A percentile compares a stretch with the other conserved stretches of the same genome.
Evolutionary conservation across 2,797 vertebrate genomes (phyloP).

Genomic region (Okamejei kenojei): DNA sequence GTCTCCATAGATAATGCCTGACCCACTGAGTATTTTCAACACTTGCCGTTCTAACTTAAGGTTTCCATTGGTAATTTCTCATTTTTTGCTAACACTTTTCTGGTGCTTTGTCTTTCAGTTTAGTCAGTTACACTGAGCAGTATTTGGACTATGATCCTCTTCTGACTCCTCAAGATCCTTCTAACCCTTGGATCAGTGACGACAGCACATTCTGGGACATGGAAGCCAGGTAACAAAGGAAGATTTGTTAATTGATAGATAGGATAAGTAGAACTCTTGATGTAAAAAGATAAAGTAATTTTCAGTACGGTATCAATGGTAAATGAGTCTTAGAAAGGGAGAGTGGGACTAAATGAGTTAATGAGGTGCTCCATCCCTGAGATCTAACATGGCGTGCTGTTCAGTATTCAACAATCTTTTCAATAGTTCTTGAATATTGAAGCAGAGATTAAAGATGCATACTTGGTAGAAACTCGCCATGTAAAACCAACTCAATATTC

Average conservation of each 20-base stretch:
- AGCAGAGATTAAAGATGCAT: not conserved
- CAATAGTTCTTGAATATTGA: not conserved
- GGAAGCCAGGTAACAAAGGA: conserved; percentile 72
- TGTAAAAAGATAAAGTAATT: not conserved
- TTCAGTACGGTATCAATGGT: conserved; percentile 32
- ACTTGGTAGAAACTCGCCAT: not conserved
- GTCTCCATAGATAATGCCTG: not conserved
- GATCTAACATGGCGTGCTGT: not conserved
- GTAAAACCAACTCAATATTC: not conserved
- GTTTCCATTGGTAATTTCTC: not conserved
- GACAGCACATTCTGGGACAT: conserved; percentile 80
- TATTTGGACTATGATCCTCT: conserved; percentile 87
- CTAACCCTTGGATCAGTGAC: conserved; percentile 88
- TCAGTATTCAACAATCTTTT: not conserved
- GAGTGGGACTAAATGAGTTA: conserved; percentile 34
- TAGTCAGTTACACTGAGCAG: conserved; percentile 86
- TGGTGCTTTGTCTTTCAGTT: conserved; percentile 55
- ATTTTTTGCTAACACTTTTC: not conserved
- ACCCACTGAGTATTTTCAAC: not conserved
- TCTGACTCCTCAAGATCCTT: conserved; percentile 71
- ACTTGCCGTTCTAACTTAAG: not conserved
- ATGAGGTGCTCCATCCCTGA: not conserved
- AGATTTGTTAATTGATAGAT: not conserved
- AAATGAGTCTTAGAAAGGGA: conserved; percentile 47
- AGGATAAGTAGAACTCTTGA: not conserved